Conservation (phyloP, 2,888 invertebrate genomes). For the Tetrapedia diversipes region DNA sequence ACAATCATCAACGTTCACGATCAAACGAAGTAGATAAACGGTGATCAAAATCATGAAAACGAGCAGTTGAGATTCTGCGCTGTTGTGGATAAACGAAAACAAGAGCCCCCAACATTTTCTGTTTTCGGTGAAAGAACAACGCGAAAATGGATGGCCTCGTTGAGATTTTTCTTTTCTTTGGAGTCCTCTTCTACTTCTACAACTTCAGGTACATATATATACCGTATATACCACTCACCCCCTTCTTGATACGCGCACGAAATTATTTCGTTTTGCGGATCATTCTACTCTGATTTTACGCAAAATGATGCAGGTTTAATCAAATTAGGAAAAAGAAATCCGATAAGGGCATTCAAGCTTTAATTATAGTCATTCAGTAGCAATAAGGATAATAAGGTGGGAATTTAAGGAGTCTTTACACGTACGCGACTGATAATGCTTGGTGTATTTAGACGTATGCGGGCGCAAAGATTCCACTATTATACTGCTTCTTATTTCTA, state of each 20-base stretch:
- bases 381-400: neutral
- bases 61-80: constrained; percentile 34
- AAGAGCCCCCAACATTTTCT: neutral
- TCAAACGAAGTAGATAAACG: constrained; percentile 20
- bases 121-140: constrained; percentile 1
- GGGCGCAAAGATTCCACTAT: too few species aligned
- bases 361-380: neutral
- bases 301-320: too few species aligned
- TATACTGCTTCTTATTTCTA: neutral
- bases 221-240: too few species aligned
- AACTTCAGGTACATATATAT: constrained; percentile 84
- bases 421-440: neutral
- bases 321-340: neutral
- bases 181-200: constrained; percentile 86
- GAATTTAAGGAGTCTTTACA: neutral
- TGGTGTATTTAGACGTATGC: neutral
- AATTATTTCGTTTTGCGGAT: neutral
- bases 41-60: constrained; percentile 39
- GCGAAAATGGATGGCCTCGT: constrained; percentile 84
- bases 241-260: neutral
- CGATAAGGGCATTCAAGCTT: neutral
- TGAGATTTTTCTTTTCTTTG: constrained; percentile 86
- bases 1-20: constrained; percentile 10
- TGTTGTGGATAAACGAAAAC: constrained; percentile 22
- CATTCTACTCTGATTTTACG: neutral